These are phyloP conservation scores for Fukomys damarensis DNA, from an alignment of 2,113 vertebrate species.

Conservation along the genomic window DNA sequence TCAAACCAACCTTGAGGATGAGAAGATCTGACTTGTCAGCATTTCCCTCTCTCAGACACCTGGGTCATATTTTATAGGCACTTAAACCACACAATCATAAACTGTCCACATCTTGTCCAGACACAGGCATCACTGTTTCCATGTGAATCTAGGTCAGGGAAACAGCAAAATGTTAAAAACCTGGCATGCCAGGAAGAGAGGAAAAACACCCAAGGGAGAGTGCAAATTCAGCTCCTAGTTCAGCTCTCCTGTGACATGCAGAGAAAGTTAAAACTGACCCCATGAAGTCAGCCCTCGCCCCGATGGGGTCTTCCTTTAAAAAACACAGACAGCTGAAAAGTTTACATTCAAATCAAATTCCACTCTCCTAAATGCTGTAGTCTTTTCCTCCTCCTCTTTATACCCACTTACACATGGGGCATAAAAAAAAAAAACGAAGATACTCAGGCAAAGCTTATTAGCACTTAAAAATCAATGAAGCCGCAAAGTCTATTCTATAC, in stretches of 20 bases:
- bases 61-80: constrained; percentile 91
- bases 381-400: background rate
- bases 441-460: constrained; percentile 34
- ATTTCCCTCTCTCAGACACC: constrained; percentile 88
- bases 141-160: constrained; percentile 91
- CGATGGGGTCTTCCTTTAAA: background rate
- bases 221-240: background rate
- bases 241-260: background rate
- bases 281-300: background rate
- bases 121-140: constrained; percentile 87
- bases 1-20: constrained; percentile 90
- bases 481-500: constrained; percentile 53
- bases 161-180: constrained; percentile 82
- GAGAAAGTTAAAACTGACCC: constrained; percentile 17
- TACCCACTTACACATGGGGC: background rate
- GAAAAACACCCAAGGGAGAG: background rate
- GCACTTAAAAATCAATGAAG: constrained; percentile 66
- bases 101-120: constrained; percentile 86
- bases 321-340: constrained; percentile 1
- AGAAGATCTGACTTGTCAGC: constrained; percentile 90
- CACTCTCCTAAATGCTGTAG: background rate
- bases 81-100: constrained; percentile 83
- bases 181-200: constrained; percentile 73
- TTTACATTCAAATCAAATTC: constrained; percentile 51
- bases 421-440: background rate